Evolutionary conservation across 2,888 invertebrate genomes (phyloP).

Genomic region (Morinoia aosen): DNA sequence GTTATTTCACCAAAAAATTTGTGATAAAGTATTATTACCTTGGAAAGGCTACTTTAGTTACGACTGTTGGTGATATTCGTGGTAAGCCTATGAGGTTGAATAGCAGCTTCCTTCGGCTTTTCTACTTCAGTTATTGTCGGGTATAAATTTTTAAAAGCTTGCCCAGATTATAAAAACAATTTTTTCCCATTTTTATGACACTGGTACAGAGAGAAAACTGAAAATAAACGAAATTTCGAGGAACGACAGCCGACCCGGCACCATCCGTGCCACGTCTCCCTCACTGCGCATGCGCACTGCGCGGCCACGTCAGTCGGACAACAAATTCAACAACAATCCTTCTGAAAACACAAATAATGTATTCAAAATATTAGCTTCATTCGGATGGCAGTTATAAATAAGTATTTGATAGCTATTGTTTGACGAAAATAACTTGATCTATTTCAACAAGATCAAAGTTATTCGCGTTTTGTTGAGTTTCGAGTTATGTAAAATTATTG

Average conservation of each 20-base stretch:
- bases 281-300: conserved; percentile 58
- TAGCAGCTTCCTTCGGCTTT: too few species aligned
- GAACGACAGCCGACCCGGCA: background rate
- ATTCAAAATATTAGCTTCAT: background rate
- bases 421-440: background rate
- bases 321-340: conserved; percentile 22
- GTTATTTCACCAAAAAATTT: too few species aligned
- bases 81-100: too few species aligned
- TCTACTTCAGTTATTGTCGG: too few species aligned
- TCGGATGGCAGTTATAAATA: background rate
- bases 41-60: too few species aligned
- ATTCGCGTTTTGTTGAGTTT: background rate
- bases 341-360: background rate
- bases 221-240: background rate
- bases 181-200: too few species aligned
- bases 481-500: background rate
- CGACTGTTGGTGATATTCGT: too few species aligned
- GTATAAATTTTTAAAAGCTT: too few species aligned
- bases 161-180: too few species aligned
- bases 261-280: conserved; percentile 54
- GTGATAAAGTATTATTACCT: too few species aligned
- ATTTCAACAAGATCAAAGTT: background rate
- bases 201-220: background rate
- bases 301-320: conserved; percentile 57
- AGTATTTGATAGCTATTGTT: background rate